Base-by-base conservation (phyloP, 2,888 invertebrate species). In the Epinotia brunnichana region DNA sequence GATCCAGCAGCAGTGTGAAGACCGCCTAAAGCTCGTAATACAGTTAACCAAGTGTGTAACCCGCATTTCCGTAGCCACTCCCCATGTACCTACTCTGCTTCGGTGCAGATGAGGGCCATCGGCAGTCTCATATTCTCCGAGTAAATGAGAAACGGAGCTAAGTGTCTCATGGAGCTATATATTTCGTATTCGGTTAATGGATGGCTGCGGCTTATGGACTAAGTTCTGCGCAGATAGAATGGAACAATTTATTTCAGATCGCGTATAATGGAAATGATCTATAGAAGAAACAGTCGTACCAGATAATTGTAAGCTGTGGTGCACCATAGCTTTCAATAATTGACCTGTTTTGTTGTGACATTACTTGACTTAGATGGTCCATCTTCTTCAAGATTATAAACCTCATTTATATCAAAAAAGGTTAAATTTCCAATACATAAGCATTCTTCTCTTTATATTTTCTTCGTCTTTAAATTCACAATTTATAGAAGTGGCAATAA, bases 171-270 rank as follows among this genome's bases (percentile, higher is more conserved):
- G 17, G 44, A 54, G 59, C 70, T 24, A 53, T 54, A 64, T 54
- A 69, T 69, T 41, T 60, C 66, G 64, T 60, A 60, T 66, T 64
- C 53, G 59, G 59, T 53, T 66, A 59, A 71, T 54, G 29, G 66
- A 53, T 41, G 53, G 29, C 71, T 71, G 71, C n/a, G 53, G 60
- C 29, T 66, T 66, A 66, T 71, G 15, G 61, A 19, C 54, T 24
- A 39, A 56, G n/a, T n/a, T 3, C 11, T 39, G 61, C 15, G n/a
- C 57, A 66, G 44, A 39, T 61, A 48, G n/a, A 48, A 48, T 48
- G 48, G 48, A n/a, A 48, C 48, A n/a, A 51, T 68, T 68, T 59
- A 39, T 57, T 57, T 48, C 21, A 68, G 44, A 29, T 41, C 7
- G 48, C 15, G 10, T 57, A 19, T 48, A 15, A 29, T 29, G 5